A percentile compares a stretch with the other conserved stretches of the same genome.
phyloP scores from a whole-genome alignment of 2,113 vertebrate species.

The Petrocephalus zakoni region DNA sequence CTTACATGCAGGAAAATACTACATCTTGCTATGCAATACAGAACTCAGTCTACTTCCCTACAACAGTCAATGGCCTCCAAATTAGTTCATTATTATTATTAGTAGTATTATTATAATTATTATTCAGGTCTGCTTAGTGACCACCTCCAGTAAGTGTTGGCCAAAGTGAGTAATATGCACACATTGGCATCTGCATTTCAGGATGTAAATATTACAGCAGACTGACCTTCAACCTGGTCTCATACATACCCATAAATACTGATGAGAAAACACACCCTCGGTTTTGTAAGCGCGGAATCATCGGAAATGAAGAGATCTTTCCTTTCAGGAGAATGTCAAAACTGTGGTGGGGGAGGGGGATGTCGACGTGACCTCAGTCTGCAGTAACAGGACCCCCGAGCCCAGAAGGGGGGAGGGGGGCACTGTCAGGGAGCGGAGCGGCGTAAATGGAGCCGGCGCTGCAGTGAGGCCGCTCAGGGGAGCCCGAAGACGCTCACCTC shows the following conservation, averaged over 20 bases:
- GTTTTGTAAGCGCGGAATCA: conserved; percentile 28
- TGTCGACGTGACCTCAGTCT: background rate
- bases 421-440: background rate
- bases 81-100: background rate
- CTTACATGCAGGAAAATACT: background rate
- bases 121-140: too few species aligned
- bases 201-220: background rate
- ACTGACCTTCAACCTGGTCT: background rate
- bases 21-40: background rate
- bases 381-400: background rate
- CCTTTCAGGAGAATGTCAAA: conserved; percentile 26
- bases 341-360: conserved; percentile 4
- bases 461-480: background rate
- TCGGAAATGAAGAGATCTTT: background rate
- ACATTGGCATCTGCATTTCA: background rate
- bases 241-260: background rate
- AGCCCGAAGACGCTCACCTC: conserved; percentile 64
- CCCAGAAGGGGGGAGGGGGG: background rate
- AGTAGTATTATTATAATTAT: too few species aligned
- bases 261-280: conserved; percentile 35
- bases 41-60: background rate
- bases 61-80: background rate
- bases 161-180: background rate
- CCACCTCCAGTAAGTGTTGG: background rate
- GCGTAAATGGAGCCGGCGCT: background rate